These are phyloP conservation scores for Drosophila littoralis DNA, from an alignment of 1,140 invertebrate genomes.

Conservation along the genomic window DNA sequence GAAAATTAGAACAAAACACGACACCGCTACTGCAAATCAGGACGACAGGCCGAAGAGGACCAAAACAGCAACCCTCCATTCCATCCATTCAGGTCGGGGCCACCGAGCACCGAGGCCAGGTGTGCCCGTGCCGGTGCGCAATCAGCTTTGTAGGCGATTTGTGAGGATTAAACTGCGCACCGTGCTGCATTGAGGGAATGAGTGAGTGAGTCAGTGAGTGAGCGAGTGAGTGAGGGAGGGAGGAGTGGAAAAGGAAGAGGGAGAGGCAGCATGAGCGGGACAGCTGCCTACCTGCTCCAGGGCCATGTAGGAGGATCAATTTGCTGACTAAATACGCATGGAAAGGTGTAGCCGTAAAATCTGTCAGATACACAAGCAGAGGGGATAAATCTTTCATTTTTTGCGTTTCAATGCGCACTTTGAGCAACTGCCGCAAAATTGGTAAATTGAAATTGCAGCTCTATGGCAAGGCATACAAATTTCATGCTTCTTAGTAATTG, in stretches of 20 bases:
- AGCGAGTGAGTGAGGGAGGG: not conserved
- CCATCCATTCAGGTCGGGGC: conserved; percentile 43
- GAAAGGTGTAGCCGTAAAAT: conserved; percentile 81
- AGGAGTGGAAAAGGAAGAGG: not conserved
- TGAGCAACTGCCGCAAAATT: conserved; percentile 70
- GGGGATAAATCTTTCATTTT: conserved; percentile 74
- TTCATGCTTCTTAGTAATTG: conserved; percentile 80
- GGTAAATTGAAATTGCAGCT: conserved; percentile 66
- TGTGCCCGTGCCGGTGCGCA: conserved; percentile 77
- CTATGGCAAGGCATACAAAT: conserved; percentile 37
- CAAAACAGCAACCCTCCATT: conserved; percentile 56
- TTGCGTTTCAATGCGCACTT: conserved; percentile 78
- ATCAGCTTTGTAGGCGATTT: conserved; percentile 83
- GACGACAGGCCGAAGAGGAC: conserved; percentile 21
- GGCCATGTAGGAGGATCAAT: conserved; percentile 73
- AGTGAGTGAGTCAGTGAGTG: not conserved
- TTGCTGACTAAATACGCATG: conserved; percentile 77
- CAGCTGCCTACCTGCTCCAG: conserved; percentile 63
- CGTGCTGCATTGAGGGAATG: conserved; percentile 10
- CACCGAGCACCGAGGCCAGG: conserved; percentile 33
- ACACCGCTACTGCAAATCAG: conserved; percentile 38
- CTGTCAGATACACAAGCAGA: conserved; percentile 60
- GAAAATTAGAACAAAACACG: conserved; percentile 47
- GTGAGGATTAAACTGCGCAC: conserved; percentile 82
- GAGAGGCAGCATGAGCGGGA: conserved; percentile 26